Conservation (phyloP, 2,113 vertebrate genomes). For the Rhinolophus ferrumequinum region DNA sequence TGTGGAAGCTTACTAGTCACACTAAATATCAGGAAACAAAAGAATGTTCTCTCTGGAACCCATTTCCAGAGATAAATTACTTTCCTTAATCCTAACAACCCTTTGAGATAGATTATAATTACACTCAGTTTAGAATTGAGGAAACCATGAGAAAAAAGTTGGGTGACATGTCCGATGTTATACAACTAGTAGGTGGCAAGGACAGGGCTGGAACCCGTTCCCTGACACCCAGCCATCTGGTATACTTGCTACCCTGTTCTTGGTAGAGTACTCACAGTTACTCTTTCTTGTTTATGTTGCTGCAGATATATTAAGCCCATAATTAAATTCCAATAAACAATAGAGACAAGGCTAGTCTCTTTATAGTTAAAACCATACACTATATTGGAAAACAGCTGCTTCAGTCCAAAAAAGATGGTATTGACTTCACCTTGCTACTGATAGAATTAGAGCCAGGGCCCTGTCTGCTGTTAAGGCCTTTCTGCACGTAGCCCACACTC, state of each 20-base stretch:
- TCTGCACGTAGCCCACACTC: not conserved
- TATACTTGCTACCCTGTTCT: not conserved
- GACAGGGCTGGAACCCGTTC: not conserved
- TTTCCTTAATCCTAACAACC: not conserved
- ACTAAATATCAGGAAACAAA: not conserved
- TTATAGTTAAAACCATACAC: not conserved
- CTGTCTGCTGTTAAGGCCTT: not conserved
- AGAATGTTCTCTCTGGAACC: not conserved
- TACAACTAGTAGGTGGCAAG: not conserved
- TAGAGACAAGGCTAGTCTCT: not conserved
- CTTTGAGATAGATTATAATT: not conserved
- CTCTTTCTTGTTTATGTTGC: too few species aligned
- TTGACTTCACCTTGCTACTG: not conserved
- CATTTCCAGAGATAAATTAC: not conserved
- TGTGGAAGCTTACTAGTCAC: not conserved
- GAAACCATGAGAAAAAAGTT: not conserved
- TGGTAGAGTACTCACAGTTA: not conserved
- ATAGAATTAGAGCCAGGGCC: not conserved
- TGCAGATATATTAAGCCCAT: not conserved
- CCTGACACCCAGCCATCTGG: not conserved
- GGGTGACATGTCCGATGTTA: not conserved
- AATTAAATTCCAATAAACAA: not conserved
- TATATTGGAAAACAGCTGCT: not conserved
- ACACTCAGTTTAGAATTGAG: not conserved
- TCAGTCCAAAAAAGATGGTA: not conserved